A percentile compares a stretch with the other conserved stretches of the same genome.
These are phyloP conservation scores for Cinara cedri DNA, from an alignment of 2,888 invertebrate genomes.

Conservation along the genomic window DNA sequence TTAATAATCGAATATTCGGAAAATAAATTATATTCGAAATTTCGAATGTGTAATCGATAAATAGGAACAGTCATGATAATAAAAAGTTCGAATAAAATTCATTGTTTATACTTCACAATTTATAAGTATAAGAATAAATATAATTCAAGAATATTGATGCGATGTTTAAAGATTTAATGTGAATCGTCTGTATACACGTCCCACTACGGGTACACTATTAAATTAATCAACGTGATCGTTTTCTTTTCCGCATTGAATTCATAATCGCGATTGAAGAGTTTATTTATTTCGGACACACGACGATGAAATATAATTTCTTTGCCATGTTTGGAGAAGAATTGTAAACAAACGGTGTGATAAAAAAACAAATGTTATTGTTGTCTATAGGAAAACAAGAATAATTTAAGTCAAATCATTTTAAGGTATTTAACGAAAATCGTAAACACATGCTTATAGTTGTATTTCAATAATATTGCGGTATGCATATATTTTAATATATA, in stretches of 20 bases:
- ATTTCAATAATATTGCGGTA: too few relatives aligned
- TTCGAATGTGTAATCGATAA: neutral
- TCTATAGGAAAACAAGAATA: neutral
- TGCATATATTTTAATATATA: too few relatives aligned
- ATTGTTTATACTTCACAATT: too few relatives aligned
- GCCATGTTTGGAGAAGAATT: neutral
- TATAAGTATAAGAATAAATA: too few relatives aligned
- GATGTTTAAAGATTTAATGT: too few relatives aligned
- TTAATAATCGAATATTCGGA: too few relatives aligned
- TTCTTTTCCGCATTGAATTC: neutral
- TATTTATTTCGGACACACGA: neutral
- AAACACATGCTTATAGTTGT: neutral
- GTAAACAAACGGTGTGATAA: neutral
- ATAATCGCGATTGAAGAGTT: neutral
- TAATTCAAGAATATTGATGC: neutral
- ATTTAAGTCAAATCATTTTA: neutral
- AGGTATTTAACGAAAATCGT: neutral
- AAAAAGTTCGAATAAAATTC: too few relatives aligned
- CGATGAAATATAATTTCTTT: neutral
- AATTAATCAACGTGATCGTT: neutral
- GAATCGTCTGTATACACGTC: neutral
- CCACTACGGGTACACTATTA: neutral
- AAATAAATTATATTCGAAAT: too few relatives aligned
- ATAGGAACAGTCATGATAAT: too few relatives aligned
- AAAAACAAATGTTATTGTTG: conserved; percentile 27